Conservation (phyloP, 2,888 invertebrate species). For the Caenorhabditis sulstoni region DNA sequence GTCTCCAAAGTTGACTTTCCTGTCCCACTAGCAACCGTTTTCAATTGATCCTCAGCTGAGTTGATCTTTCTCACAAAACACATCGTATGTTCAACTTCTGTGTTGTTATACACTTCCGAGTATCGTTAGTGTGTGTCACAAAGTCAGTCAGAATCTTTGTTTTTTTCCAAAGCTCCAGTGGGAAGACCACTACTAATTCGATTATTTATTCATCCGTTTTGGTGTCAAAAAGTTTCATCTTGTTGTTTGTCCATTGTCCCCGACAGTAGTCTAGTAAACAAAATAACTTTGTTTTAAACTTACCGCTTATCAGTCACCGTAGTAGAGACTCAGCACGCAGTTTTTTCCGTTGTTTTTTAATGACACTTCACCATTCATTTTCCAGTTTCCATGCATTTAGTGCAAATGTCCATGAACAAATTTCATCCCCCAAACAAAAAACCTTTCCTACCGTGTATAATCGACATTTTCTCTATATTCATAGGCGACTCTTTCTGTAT, state of each 20-base stretch:
- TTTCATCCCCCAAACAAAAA: conserved; percentile 4
- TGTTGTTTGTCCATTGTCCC: too few species aligned
- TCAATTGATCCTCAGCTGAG: too few species aligned
- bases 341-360: neutral
- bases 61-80: too few species aligned
- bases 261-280: too few species aligned
- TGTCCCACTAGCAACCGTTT: too few species aligned
- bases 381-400: neutral
- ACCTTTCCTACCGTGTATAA: conserved; percentile 53
- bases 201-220: conserved; percentile 31
- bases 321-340: too few species aligned
- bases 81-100: too few species aligned
- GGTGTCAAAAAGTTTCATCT: neutral
- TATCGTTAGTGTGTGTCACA: conserved; percentile 9
- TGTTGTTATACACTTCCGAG: conserved; percentile 9
- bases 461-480: conserved; percentile 27
- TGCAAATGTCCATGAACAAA: neutral
- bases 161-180: neutral
- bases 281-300: too few species aligned
- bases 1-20: too few species aligned
- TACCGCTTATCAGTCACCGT: too few species aligned
- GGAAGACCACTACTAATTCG: conserved; percentile 1
- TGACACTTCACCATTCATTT: neutral
- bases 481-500: conserved; percentile 20
- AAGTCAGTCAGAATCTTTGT: neutral